Base-by-base conservation (phyloP, 1,140 invertebrate species). In the Lasioglossum baleicum region DNA sequence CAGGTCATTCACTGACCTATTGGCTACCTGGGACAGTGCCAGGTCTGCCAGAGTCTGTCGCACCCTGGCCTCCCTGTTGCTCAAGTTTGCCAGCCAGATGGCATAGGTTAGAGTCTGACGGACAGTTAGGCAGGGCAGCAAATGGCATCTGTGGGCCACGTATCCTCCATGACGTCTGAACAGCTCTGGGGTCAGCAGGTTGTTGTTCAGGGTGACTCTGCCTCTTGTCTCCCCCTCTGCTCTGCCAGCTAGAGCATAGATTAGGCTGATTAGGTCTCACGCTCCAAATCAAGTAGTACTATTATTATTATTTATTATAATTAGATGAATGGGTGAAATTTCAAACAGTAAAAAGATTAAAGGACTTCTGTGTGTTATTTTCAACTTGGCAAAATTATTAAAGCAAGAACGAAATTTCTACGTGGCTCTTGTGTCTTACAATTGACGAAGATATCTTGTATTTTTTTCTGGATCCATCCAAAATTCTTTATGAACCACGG, bases 1-100 rank as follows among this genome's bases (percentile, higher is more conserved):
- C 4, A 98, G 92, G 85, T 96, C 95, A 86, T 96, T 95, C 1
- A 97, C 96, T 65, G 95, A 95, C 87, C 97, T 95, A 87, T 97
- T 96, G 0, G 97, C 96, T 3, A 98, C 96, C 92, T 98, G 97
- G 11, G 97, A 97, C 2, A 99, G 90, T 0, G 97, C 98, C 78
- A 98, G 93, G 91, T 99, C 98, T 0, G 97, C 97, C 92, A 98
- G 94, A 0, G 98, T 97, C 93, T 98, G 97, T 35, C 95, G 93
- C 6, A 96, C 94, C 31, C 95, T 89, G 3, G 84, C 84, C n/a
- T 92, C 92, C 10, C 92, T 87, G 68, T 90, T 91, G 17, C 60
- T 90, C 10, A 93, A 81, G 83, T 92, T 92, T 2, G 90, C 91
- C 15, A 93, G 69, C 92, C 92, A 93, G 5, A 97, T 96, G 0